These are phyloP conservation scores for Pampusana beccarii DNA, from an alignment of 2,113 vertebrate species.

Conservation along the genomic window DNA sequence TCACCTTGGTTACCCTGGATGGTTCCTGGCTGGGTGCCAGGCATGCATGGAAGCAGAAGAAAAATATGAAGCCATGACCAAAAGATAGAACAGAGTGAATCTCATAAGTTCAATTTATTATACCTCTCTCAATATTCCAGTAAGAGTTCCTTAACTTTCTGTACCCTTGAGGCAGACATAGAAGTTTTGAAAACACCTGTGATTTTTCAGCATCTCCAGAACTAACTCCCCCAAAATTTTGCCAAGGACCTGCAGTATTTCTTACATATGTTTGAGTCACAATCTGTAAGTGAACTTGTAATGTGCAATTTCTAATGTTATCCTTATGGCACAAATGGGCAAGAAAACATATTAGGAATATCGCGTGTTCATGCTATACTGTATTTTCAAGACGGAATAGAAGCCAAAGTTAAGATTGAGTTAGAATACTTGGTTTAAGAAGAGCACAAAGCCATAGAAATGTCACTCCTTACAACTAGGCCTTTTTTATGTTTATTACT, in stretches of 20 bases:
- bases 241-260: not conserved
- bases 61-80: not conserved
- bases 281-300: not conserved
- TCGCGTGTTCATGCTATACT: not conserved
- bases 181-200: not conserved
- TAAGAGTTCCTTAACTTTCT: not conserved
- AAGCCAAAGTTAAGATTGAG: not conserved
- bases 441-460: not conserved
- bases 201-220: not conserved
- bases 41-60: not conserved
- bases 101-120: not conserved
- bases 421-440: not conserved
- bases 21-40: not conserved
- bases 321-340: not conserved
- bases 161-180: rapidly evolving
- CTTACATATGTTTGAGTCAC: not conserved
- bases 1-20: not conserved
- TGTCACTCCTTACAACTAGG: not conserved
- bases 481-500: not conserved
- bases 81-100: not conserved
- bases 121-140: not conserved
- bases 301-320: not conserved
- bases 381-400: not conserved
- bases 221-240: not conserved
- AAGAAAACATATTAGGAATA: not conserved